Evolutionary conservation across 1,140 invertebrate genomes (phyloP).

Genomic region (Manduca sexta): DNA sequence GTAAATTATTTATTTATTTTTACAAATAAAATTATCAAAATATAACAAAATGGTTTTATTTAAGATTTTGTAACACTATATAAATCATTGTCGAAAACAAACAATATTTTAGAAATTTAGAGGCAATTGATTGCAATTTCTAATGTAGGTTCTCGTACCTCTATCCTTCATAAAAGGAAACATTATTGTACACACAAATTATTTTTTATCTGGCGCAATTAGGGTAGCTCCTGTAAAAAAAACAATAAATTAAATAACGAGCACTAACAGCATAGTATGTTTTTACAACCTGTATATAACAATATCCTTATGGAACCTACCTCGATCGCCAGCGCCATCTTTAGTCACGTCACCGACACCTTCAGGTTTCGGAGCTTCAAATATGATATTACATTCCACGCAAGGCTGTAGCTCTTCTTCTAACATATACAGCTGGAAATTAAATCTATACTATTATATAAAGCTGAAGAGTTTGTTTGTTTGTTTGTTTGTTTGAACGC

Average conservation of each 20-base stretch:
- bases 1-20: slow-evolving; percentile 69
- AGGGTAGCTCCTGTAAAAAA: no score
- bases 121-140: no score
- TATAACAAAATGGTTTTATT: background rate
- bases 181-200: no score
- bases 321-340: slow-evolving; percentile 19
- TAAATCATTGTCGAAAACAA: background rate
- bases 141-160: no score
- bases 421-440: slow-evolving; percentile 44
- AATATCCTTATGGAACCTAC: no score
- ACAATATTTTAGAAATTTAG: background rate
- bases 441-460: background rate
- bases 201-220: no score
- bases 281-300: no score
- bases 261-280: no score
- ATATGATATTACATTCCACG: slow-evolving; percentile 35
- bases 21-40: slow-evolving; percentile 15
- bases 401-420: slow-evolving; percentile 49
- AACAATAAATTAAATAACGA: no score
- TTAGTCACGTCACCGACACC: background rate
- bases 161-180: no score
- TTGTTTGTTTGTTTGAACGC: no score
- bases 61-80: background rate
- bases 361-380: background rate
- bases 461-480: no score